Conservation (phyloP, 1,140 invertebrate genomes). For the Anadara kagoshimensis region DNA sequence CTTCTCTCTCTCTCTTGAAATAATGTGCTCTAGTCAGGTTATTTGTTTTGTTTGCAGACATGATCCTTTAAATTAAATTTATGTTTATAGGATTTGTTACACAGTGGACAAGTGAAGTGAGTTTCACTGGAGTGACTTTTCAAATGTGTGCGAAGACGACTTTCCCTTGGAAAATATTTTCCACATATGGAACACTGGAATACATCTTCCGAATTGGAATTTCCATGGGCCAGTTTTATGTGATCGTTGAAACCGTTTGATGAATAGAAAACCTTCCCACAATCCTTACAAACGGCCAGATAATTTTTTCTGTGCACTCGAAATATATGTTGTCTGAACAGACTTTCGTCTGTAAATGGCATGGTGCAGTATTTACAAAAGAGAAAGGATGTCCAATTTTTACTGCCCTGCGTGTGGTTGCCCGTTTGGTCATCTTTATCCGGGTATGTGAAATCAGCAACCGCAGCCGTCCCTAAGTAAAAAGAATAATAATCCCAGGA, state of each 20-base stretch:
- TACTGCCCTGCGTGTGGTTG: too few relatives aligned
- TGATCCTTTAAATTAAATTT: constrained; percentile 8
- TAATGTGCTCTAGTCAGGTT: too few relatives aligned
- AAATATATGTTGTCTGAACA: too few relatives aligned
- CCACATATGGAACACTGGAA: constrained; percentile 16
- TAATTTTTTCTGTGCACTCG: too few relatives aligned
- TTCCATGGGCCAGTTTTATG: constrained; percentile 6
- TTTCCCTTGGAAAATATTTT: constrained; percentile 4
- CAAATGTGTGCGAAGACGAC: constrained; percentile 14
- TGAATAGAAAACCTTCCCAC: constrained; percentile 11
- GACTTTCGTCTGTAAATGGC: too few relatives aligned
- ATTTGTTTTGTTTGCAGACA: background rate
- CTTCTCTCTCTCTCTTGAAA: too few relatives aligned
- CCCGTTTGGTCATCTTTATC: too few relatives aligned
- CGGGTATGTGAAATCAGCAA: too few relatives aligned
- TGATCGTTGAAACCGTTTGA: constrained; percentile 17
- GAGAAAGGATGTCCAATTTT: too few relatives aligned
- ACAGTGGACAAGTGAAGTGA: constrained; percentile 5
- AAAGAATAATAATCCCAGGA: too few relatives aligned
- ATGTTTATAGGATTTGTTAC: constrained; percentile 24
- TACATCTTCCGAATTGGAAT: background rate
- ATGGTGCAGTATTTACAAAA: too few relatives aligned
- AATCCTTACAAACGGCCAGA: constrained; percentile 4
- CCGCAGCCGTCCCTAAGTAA: too few relatives aligned
- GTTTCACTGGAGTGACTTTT: constrained; percentile 6